phyloP scores from a whole-genome alignment of 2,113 vertebrate genomes.

The Camarhynchus parvulus region DNA sequence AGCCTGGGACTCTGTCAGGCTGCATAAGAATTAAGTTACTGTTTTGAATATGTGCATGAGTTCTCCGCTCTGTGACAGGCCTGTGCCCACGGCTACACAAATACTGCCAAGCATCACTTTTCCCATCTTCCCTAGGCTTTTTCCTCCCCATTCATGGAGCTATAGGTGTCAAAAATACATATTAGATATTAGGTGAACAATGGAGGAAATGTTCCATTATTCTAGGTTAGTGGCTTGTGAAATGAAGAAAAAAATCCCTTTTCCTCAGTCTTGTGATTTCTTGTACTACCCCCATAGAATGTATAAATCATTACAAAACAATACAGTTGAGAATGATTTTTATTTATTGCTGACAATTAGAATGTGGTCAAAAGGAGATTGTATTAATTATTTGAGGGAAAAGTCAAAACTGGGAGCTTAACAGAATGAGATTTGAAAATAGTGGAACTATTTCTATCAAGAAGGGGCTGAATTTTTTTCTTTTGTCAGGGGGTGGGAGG shows the following conservation, averaged over 20 bases:
- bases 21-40: neutral
- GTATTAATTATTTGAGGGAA: neutral
- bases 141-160: neutral
- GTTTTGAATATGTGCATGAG: neutral
- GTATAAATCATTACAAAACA: neutral
- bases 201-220: neutral
- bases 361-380: neutral
- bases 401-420: neutral
- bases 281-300: neutral
- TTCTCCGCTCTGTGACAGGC: neutral
- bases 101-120: neutral
- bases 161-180: neutral
- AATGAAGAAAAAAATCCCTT: neutral
- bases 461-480: neutral
- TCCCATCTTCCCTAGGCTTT: neutral
- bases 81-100: neutral
- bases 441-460: neutral
- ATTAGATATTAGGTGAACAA: neutral
- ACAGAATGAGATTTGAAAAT: neutral
- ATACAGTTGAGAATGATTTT: neutral
- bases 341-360: conserved; percentile 48
- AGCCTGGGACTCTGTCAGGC: neutral
- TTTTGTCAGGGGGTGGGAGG: neutral
- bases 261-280: neutral
- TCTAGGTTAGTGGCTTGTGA: neutral